Evolutionary conservation across 2,797 vertebrate genomes (phyloP).

Genomic region (Gephyroberyx darwinii): DNA sequence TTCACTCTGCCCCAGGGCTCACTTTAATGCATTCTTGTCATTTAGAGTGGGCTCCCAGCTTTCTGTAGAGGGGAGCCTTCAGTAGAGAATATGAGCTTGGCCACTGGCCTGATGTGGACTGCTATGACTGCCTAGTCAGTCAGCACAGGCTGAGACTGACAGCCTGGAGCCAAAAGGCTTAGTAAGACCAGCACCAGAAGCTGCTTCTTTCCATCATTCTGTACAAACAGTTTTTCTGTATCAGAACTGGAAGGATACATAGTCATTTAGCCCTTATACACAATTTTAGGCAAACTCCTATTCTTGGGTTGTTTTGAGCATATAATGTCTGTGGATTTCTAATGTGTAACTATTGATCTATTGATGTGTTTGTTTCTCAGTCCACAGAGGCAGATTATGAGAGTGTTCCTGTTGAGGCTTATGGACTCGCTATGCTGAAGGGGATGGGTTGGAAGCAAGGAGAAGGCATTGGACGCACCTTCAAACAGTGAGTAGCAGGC

Average conservation of each 20-base stretch:
- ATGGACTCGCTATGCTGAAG: slow-evolving; percentile 90
- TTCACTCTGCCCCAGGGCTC: slow-evolving; percentile 41
- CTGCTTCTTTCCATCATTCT: slow-evolving; percentile 44
- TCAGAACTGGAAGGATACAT: slow-evolving; percentile 49
- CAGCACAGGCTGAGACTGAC: slow-evolving; percentile 54
- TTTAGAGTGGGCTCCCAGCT: slow-evolving; percentile 26
- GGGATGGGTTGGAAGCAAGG: slow-evolving; percentile 93
- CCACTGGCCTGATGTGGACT: slow-evolving; percentile 46
- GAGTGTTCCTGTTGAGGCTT: slow-evolving; percentile 86
- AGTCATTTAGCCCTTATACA: slow-evolving; percentile 25
- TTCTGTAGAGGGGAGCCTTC: slow-evolving; percentile 52
- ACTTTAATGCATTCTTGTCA: slow-evolving; percentile 49
- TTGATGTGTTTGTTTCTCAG: slow-evolving; percentile 68
- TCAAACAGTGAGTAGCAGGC: slow-evolving; percentile 86
- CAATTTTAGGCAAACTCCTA: background rate
- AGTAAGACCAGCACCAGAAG: slow-evolving; percentile 57
- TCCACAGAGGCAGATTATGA: slow-evolving; percentile 90
- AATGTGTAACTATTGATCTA: background rate
- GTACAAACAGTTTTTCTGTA: slow-evolving; percentile 27
- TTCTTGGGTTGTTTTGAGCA: background rate
- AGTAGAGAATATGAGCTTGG: slow-evolving; percentile 41
- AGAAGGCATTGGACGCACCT: slow-evolving; percentile 89
- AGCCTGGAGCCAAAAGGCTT: slow-evolving; percentile 64
- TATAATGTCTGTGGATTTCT: slow-evolving; percentile 16
- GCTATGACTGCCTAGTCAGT: slow-evolving; percentile 39